A percentile compares a stretch with the other conserved stretches of the same genome.
Conservation (phyloP, 2,888 invertebrate genomes). For the Macrophya annulata region DNA sequence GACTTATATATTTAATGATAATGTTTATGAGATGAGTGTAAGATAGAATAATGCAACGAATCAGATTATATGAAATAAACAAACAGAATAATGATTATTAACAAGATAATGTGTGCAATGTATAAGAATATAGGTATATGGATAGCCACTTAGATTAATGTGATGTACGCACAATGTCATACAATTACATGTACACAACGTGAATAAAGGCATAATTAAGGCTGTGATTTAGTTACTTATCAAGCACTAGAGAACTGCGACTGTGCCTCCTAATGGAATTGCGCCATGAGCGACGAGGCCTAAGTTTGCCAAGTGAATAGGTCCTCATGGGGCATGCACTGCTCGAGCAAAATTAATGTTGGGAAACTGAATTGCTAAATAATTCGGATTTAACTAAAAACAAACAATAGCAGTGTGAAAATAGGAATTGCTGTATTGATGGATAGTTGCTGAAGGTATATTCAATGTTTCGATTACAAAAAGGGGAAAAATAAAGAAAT, state of each 20-base stretch:
- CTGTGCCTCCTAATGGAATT: conserved; percentile 53
- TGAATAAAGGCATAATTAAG: conserved; percentile 52
- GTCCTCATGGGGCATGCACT: conserved; percentile 55
- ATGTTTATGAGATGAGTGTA: conserved; percentile 48
- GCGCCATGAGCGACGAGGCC: conserved; percentile 48
- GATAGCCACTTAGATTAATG: conserved; percentile 52
- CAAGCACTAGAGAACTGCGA: conserved; percentile 55
- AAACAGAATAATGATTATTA: conserved; percentile 48
- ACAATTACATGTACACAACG: conserved; percentile 56
- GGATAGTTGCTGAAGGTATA: neutral
- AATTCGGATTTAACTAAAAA: conserved; percentile 20
- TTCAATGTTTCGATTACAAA: conserved; percentile 1
- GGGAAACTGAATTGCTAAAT: conserved; percentile 45
- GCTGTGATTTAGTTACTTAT: conserved; percentile 56
- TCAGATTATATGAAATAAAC: conserved; percentile 34
- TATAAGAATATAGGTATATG: conserved; percentile 49
- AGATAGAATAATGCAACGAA: conserved; percentile 49
- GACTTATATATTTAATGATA: conserved; percentile 41
- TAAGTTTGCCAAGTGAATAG: conserved; percentile 55
- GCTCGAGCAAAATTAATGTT: conserved; percentile 52
- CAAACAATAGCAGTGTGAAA: conserved; percentile 23
- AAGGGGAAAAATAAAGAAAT: neutral
- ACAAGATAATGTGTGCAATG: conserved; percentile 52
- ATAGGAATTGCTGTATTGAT: conserved; percentile 18
- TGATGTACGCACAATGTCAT: conserved; percentile 56